Evolutionary conservation across 2,888 invertebrate genomes (phyloP).

Genomic region (Dusona sp.): DNA sequence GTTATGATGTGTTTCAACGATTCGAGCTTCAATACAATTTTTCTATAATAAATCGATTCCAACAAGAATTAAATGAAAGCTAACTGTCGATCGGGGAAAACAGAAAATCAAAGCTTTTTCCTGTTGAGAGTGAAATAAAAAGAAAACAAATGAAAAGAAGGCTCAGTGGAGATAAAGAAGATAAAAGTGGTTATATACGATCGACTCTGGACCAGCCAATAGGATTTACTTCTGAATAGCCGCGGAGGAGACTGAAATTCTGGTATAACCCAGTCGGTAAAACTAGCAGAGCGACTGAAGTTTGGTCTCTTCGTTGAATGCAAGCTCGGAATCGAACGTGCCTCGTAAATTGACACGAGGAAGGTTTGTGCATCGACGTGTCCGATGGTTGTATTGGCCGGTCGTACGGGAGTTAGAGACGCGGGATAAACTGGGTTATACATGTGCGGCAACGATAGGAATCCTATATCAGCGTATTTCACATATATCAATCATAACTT

Average conservation of each 20-base stretch:
- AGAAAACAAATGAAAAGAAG: neutral
- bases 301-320: neutral
- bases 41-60: neutral
- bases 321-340: constrained; percentile 34
- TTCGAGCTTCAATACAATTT: neutral
- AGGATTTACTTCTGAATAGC: constrained; percentile 9
- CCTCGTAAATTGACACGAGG: constrained; percentile 60
- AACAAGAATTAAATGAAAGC: neutral
- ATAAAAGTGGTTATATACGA: neutral
- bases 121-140: neutral
- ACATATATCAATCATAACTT: constrained; percentile 54
- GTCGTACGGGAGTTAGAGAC: neutral
- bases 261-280: constrained; percentile 18
- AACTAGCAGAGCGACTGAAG: constrained; percentile 4
- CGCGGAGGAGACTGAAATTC: neutral
- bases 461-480: constrained; percentile 41
- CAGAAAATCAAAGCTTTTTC: neutral
- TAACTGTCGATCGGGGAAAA: neutral
- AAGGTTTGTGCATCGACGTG: constrained; percentile 51
- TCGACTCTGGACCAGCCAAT: neutral
- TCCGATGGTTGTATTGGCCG: constrained; percentile 43
- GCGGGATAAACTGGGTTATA: constrained; percentile 14
- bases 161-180: neutral
- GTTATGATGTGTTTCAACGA: neutral
- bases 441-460: neutral